Conservation (phyloP, 2,113 vertebrate species). For the Callionymus lyra region DNA sequence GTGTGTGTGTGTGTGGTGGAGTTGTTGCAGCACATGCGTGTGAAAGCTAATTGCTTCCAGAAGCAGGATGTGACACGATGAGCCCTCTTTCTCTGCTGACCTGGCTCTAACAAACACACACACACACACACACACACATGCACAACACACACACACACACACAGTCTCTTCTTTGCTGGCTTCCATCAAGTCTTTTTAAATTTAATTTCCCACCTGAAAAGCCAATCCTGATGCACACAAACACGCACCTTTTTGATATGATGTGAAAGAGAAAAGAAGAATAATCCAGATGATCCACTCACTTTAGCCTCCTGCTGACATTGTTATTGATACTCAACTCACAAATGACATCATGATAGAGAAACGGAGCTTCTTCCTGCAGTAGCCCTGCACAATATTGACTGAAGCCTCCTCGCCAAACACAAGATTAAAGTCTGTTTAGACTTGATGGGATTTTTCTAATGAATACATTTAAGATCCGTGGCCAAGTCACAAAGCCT, state of each 20-base stretch:
- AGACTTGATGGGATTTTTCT: constrained; percentile 17
- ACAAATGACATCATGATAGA: neutral
- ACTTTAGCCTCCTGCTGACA: too few species aligned
- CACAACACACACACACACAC: too few species aligned
- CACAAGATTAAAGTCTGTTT: constrained; percentile 14
- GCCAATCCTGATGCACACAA: neutral
- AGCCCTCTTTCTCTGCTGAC: constrained; percentile 41
- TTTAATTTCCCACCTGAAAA: too few species aligned
- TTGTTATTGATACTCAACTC: too few species aligned
- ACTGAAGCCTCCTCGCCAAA: constrained; percentile 2
- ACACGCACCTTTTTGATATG: constrained; percentile 3
- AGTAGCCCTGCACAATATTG: too few species aligned
- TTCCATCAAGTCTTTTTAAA: too few species aligned
- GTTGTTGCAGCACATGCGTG: constrained; percentile 7
- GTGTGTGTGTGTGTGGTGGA: constrained; percentile 24
- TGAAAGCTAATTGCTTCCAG: constrained; percentile 20
- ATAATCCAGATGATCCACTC: too few species aligned
- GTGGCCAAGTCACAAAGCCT: constrained; percentile 12
- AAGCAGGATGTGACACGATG: constrained; percentile 25
- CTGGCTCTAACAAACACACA: constrained; percentile 62
- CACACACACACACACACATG: constrained; percentile 39
- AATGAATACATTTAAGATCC: constrained; percentile 15
- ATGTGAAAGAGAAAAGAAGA: too few species aligned
- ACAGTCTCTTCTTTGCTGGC: too few species aligned
- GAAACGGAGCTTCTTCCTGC: too few species aligned